Base-by-base conservation (phyloP, 2,113 vertebrate species). In the Strix aluco region DNA sequence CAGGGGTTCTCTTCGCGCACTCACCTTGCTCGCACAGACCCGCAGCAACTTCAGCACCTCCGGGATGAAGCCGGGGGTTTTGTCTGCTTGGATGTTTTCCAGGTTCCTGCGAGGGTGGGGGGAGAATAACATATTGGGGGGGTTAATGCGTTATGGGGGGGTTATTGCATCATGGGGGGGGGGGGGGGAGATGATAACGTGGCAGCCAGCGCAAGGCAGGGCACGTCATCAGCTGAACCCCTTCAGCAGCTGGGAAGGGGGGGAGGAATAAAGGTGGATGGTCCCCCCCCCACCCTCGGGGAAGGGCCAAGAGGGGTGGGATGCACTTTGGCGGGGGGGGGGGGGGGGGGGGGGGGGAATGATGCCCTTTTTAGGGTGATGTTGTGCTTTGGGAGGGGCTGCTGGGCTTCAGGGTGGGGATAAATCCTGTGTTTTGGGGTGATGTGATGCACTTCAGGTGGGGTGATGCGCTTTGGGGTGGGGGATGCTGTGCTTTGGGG, bases 51-150 rank as follows among this genome's bases (percentile, higher is more conserved):
- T 97, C 96, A 99, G 98, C 79, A 99, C 98, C 82, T 98, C 99
- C 3, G 97, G 98, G 66, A 98, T 96, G 96, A 99, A 99, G 38
- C 98, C 96, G 7, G 98, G 98, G 42, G 97, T 98, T 93, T 98
- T 97, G 58, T 99, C 99, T 4, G 97, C 96, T 86, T 99, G 98
- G 25, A 99, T 98, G 52, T 99, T 99, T 94, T 99, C 99, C 81
- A 98, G 98, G 94, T 99, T 99, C 96, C 99, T 99, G 94, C 26
- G 96, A 52, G 38, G 27, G 52, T 5, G 26, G 61, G 47, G 22
- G 30, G 36, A 32, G 14, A 15, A 34, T 20, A n/a, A 34, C 1
- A 16, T 6, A 13, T 47, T 42, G 11, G 8, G 30, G 13, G 66
- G 36, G 29, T 46, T 46, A 46, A 46, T 46, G 46, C 17, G 18